Evolutionary conservation across 2,113 vertebrate genomes (phyloP), one percentile per base, ranked within the genome.

Genomic region (Perccottus glenii): DNA sequence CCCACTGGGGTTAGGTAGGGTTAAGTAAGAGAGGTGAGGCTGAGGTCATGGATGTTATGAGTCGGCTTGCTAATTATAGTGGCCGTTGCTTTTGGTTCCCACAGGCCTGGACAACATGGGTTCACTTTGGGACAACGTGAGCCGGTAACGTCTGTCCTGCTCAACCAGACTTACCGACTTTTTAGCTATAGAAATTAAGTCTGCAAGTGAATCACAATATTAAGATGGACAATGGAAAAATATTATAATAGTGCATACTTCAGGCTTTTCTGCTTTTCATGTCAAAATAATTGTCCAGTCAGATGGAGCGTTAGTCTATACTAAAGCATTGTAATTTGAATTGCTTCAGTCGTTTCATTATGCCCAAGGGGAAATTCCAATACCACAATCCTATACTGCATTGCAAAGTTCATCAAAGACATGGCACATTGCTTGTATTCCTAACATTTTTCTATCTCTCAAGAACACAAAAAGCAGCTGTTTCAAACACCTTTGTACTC

Each of bases 61-160:
- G 57, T 79, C 33, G 15, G 70, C 16, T 19, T 64, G 73, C 75
- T 87, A 82, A 87, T 87, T 89, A 82, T 87, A 88, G 83, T 35
- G 60, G 60, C 70, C 72, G 55, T 7, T 53, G n/a, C 27, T 69
- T 73, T 84, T 64, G 78, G 78, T 88, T 88, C 82, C 78, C 86
- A 85, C 83, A 81, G 71, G 59, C 53, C 64, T 15, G 60, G 64
- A 67, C 69, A 63, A 32, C 14, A 9, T 51, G 60, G 79, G 33
- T 49, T 58, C 77, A 78, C 65, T 42, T 38, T 36, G 19, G 63
- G 56, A 65, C 58, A 52, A 68, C 63, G 60, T 19, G 64, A 63
- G 60, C 33, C 49, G 64, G 71, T 69, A 81, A 67, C 48, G 38
- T 38, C 60, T 60, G 67, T 64, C 43, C 11, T 15, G 68, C 51